Conservation (phyloP, 92 coral and sea anemone genomes). For the Hydrozoanthus gracilis region DNA sequence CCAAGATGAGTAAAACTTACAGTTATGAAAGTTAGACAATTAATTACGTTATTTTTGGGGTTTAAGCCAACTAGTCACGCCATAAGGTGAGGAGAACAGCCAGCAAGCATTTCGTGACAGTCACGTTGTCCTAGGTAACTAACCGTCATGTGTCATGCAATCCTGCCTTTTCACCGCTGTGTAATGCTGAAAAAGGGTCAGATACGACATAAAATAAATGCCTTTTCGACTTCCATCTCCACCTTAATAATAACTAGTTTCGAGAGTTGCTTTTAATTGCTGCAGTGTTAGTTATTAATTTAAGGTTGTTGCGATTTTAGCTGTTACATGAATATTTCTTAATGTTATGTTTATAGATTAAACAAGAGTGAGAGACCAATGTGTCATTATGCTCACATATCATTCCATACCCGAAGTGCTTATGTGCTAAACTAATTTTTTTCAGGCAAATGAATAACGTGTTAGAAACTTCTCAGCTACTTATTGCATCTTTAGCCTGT, state of each 20-base stretch:
- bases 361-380: neutral
- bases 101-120: conserved; percentile 42
- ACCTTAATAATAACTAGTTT: conserved; percentile 10
- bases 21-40: conserved; percentile 24
- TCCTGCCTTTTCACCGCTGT: conserved; percentile 52
- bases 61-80: conserved; percentile 30
- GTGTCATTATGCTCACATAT: neutral
- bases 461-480: neutral
- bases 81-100: neutral
- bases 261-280: conserved; percentile 8
- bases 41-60: conserved; percentile 28
- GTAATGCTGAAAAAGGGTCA: conserved; percentile 54
- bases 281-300: conserved; percentile 20
- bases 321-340: neutral
- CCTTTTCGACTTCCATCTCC: conserved; percentile 47
- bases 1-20: conserved; percentile 16
- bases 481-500: neutral
- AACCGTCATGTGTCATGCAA: conserved; percentile 50
- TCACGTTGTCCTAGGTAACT: conserved; percentile 46
- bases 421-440: neutral
- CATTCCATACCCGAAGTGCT: conserved; percentile 47
- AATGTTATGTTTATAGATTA: neutral
- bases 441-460: conserved; percentile 26
- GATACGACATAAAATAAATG: conserved; percentile 48
- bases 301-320: neutral